Evolutionary conservation across 2,113 vertebrate genomes (phyloP), one percentile per base, ranked within the genome.

Genomic region (Ramphastos sulfuratus): DNA sequence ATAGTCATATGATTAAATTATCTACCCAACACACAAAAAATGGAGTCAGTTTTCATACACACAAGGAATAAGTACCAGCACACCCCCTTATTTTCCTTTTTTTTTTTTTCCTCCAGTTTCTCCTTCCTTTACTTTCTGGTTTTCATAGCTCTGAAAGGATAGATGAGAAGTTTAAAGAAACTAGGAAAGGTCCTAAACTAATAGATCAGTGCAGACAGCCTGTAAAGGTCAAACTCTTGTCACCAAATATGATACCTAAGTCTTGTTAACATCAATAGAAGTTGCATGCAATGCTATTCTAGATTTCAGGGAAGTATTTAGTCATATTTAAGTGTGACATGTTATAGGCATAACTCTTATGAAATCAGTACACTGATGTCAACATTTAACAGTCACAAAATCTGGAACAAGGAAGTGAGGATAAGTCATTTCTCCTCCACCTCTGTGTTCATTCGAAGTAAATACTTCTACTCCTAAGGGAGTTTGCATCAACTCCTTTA

Each of bases 1-100:
- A 98, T 98, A 98, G 98, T 97, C 72, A 54, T 92, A 95, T 95
- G 92, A 93, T 98, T 96, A 97, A 95, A 96, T 95, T 92, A 97
- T 95, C 93, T 95, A 87, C 67, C 71, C 81, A 94, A 94, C 86
- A 87, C 90, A 95, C 75, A 97, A 64, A 64, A 96, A 96, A 96
- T 89, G 78, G 87, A 96, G 72, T 93, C 88, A 94, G 91, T 97
- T 90, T 97, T 94, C 93, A 94, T 94, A 97, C 93, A 96, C 84
- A 90, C 85, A 95, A 90, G 83, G 88, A 96, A 92, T 84, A 95
- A 94, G 86, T 96, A 96, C 92, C 58, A 6, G 52, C 90, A 89
- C 84, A 82, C 91, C 91, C 69, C 72, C 89, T 93, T 82, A 25
- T 52, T 78, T 39, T 78, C 59, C 27, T 89, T 80, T 91, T 46